Evolutionary conservation across 2,113 vertebrate species (phyloP), one percentile per base, ranked within the genome.

Genomic region (Pedetes capensis): DNA sequence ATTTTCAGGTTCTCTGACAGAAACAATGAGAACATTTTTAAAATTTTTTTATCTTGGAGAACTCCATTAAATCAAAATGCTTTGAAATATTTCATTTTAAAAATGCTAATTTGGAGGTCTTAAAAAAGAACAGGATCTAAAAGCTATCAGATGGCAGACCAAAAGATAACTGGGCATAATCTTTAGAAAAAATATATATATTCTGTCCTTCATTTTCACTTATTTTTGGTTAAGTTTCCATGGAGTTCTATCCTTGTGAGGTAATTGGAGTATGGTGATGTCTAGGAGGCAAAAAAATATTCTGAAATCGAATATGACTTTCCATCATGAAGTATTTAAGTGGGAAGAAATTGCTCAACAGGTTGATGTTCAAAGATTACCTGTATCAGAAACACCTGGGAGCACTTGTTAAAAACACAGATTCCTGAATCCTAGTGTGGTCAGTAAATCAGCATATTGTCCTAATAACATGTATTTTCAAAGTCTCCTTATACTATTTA

Each of bases 181-280:
- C 42, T 95, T 96, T 22, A 87, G 51, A 14, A 47, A 87, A 82
- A 94, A 96, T 89, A 53, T 93, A 89, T 74, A 78, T 94, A 91
- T 14, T 71, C 51, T 79, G 53, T 29, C 80, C 68, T 84, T 96
- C 81, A 16, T 96, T 96, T 95, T 87, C 63, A 82, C 75, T 94
- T 97, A 96, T 97, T 97, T 97, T 97, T 44, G 84, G 80, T 32
- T 82, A 79, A 87, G 95, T 97, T 97, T 96, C 95, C 96, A 95
- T 96, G 93, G 93, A 92, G 92, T 95, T 85, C 49, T 88, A 59
- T 87, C 37, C 16, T 96, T 87, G 82, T 74, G 17, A 34, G 59
- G 23, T 90, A 91, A 96, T 83, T 95, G 76, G 71, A 85, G 20
- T 34, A 64, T 69, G 25, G 9, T 88, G 37, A 57, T 89, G 13